phyloP scores from a whole-genome alignment of 2,888 invertebrate genomes.

The Cataglyphis albicans region DNA sequence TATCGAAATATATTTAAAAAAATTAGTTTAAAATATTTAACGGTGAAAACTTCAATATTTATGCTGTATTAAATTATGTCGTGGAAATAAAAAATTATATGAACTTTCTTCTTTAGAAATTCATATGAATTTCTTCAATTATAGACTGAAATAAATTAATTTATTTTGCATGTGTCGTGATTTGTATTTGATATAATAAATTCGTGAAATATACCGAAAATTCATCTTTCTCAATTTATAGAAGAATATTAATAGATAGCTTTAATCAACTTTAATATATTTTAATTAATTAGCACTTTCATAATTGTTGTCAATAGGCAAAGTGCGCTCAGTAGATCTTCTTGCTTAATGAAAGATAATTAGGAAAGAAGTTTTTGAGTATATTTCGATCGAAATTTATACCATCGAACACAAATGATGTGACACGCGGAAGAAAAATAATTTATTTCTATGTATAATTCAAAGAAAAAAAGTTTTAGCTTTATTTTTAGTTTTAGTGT shows the following conservation, averaged over 20 bases:
- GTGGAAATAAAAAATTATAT: not conserved
- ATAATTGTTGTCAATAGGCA: not conserved
- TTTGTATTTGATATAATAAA: not conserved
- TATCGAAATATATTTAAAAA: not conserved
- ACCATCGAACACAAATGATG: not conserved
- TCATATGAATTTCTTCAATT: not conserved
- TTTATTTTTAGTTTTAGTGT: not conserved
- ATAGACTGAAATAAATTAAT: slow-evolving; percentile 5
- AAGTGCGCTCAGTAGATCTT: not conserved
- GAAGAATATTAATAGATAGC: not conserved
- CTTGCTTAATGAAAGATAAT: not conserved
- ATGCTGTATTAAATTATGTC: not conserved
- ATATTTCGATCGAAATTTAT: not conserved
- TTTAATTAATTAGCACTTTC: not conserved
- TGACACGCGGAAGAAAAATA: not conserved
- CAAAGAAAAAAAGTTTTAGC: not conserved
- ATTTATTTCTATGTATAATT: not conserved
- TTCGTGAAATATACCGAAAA: slow-evolving; percentile 1
- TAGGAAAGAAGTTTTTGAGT: not conserved
- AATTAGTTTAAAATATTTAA: not conserved
- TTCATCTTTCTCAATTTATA: not conserved
- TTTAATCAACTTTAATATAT: not conserved
- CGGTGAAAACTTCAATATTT: not conserved
- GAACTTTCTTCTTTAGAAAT: not conserved
- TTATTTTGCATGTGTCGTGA: not conserved